Conservation (phyloP, 1,140 invertebrate species). For the Sipha flava region DNA sequence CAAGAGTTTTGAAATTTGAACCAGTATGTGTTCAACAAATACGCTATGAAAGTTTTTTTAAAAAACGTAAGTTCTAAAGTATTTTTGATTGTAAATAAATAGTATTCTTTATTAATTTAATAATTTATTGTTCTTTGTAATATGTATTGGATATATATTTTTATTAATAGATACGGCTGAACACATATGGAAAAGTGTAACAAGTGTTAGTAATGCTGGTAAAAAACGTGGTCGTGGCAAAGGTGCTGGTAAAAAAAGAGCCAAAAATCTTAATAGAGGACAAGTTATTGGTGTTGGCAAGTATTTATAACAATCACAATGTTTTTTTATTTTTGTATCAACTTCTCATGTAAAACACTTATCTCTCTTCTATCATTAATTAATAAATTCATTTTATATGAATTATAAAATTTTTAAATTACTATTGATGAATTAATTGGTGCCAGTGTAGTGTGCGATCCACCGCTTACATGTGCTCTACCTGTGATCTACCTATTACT, state of each 20-base stretch:
- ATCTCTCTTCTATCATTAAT: too few species aligned
- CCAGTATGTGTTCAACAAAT: conserved; percentile 1
- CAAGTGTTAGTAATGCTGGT: conserved; percentile 91
- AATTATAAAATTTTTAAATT: too few species aligned
- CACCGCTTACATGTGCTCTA: too few species aligned
- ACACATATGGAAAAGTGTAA: conserved; percentile 87
- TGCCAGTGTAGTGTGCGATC: too few species aligned
- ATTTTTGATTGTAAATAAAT: background rate
- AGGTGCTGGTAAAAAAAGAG: conserved; percentile 58
- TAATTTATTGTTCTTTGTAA: background rate
- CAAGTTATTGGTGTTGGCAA: conserved; percentile 78
- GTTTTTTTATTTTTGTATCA: background rate
- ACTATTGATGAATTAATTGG: too few species aligned
- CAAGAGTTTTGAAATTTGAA: background rate
- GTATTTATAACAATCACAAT: too few species aligned
- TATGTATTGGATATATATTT: background rate
- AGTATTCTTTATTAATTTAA: background rate
- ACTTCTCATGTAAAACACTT: too few species aligned
- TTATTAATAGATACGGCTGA: conserved; percentile 60
- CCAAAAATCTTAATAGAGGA: conserved; percentile 80
- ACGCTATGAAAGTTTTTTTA: conserved; percentile 15
- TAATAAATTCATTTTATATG: too few species aligned
- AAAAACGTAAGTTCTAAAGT: background rate
- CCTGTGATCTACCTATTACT: too few species aligned
- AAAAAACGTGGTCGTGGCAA: conserved; percentile 87